Percentiles rank a stretch among this genome's conserved stretches.
phyloP scores from a whole-genome alignment of 2,113 vertebrate genomes.

The Hippocampus mohnikei region DNA sequence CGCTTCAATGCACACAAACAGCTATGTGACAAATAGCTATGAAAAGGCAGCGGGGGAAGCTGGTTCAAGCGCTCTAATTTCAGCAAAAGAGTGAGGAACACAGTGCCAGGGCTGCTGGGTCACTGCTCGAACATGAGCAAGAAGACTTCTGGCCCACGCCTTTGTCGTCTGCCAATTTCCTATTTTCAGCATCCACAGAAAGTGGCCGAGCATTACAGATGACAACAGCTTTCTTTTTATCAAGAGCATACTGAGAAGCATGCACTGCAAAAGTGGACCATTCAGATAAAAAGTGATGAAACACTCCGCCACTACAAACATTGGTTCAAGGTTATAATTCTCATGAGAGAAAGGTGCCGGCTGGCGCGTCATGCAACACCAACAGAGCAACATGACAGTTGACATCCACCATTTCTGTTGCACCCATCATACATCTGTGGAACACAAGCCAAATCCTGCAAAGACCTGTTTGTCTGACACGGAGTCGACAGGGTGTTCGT shows the following conservation, averaged over 20 bases:
- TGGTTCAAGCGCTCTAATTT: no score
- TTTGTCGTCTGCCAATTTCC: constrained; percentile 13
- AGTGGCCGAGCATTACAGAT: constrained; percentile 26
- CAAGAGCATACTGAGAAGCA: constrained; percentile 26
- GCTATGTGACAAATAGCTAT: no score
- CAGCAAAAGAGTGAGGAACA: no score
- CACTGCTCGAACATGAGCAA: background rate
- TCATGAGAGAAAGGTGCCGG: background rate
- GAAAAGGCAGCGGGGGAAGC: no score
- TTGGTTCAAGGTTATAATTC: constrained; percentile 54
- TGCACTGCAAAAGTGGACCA: constrained; percentile 19
- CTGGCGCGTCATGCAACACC: constrained; percentile 31
- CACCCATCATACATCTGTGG: constrained; percentile 51
- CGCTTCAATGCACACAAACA: no score
- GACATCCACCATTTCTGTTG: constrained; percentile 60
- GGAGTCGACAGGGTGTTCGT: constrained; percentile 31
- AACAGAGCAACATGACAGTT: constrained; percentile 49
- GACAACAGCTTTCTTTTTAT: constrained; percentile 37
- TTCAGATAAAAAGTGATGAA: constrained; percentile 41
- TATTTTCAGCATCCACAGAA: constrained; percentile 11
- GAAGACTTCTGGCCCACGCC: background rate
- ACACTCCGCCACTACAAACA: constrained; percentile 15
- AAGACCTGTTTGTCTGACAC: constrained; percentile 43
- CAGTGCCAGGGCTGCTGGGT: no score
- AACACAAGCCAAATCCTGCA: constrained; percentile 46